These are phyloP conservation scores for Noctua janthe DNA, from an alignment of 2,888 invertebrate genomes.

Conservation along the genomic window DNA sequence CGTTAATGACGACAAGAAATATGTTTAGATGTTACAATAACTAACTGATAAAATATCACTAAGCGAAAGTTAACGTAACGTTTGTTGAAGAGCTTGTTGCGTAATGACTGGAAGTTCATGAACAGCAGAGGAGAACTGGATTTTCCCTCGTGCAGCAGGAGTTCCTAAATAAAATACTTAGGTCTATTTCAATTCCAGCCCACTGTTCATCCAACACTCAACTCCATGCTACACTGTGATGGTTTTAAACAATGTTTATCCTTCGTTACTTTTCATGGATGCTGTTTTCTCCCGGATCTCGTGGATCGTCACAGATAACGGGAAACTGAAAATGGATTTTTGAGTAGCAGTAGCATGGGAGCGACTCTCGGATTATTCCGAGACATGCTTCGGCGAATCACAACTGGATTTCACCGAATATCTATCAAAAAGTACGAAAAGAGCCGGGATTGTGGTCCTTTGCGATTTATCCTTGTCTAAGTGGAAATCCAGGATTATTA, in stretches of 20 bases:
- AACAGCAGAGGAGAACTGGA: background rate
- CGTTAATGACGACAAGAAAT: background rate
- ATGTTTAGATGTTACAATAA: constrained; percentile 1
- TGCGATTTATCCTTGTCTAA: background rate
- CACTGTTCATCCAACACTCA: background rate
- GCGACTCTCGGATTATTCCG: background rate
- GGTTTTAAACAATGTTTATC: background rate
- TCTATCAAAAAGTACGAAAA: too few species aligned
- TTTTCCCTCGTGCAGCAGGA: background rate
- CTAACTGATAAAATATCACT: background rate
- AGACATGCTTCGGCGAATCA: background rate
- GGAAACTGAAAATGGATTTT: background rate
- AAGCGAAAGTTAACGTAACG: constrained; percentile 19
- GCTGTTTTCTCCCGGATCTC: background rate
- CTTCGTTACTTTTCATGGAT: background rate
- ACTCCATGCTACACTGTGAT: background rate
- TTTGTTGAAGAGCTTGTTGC: background rate
- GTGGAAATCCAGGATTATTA: background rate
- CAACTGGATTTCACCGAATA: background rate
- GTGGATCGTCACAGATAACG: background rate
- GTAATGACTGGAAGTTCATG: background rate
- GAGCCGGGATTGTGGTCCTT: too few species aligned
- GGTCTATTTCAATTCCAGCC: background rate
- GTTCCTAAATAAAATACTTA: background rate
- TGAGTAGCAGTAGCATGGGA: background rate